These are phyloP conservation scores for Crepidodera aurea DNA, from an alignment of 2,888 invertebrate species.

Conservation along the genomic window DNA sequence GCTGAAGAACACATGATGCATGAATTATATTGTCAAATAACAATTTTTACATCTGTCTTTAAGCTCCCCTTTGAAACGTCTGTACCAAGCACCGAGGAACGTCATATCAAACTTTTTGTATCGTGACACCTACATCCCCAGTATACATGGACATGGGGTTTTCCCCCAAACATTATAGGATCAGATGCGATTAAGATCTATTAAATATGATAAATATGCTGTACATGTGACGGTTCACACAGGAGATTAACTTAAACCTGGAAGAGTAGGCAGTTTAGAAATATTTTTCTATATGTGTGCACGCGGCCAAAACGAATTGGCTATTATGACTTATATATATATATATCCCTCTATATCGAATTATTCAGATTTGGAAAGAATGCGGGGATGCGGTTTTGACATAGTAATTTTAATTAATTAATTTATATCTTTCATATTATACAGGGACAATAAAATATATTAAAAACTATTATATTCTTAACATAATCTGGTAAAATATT, in stretches of 20 bases:
- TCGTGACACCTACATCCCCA: slow-evolving; percentile 26
- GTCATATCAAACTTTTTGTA: slow-evolving; percentile 8
- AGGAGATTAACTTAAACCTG: slow-evolving; percentile 42
- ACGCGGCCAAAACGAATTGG: slow-evolving; percentile 33
- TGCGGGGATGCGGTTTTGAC: not conserved
- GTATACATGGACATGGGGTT: slow-evolving; percentile 21
- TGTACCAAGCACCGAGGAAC: slow-evolving; percentile 10
- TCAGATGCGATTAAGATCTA: slow-evolving; percentile 44
- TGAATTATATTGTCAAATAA: no score
- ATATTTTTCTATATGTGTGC: slow-evolving; percentile 28
- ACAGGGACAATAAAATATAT: no score
- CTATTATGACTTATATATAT: slow-evolving; percentile 21
- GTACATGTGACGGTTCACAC: slow-evolving; percentile 46
- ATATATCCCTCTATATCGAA: slow-evolving; percentile 8
- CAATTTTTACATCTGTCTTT: not conserved
- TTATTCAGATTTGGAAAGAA: slow-evolving; percentile 1
- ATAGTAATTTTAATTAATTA: not conserved
- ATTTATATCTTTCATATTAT: not conserved
- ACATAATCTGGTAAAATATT: no score
- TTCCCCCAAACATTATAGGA: slow-evolving; percentile 35
- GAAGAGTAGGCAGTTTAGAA: slow-evolving; percentile 32
- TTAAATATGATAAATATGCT: slow-evolving; percentile 49
- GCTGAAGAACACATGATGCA: no score
- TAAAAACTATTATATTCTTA: no score
- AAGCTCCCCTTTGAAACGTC: not conserved